These are phyloP conservation scores for Megastigmus dorsalis DNA, from an alignment of 2,888 invertebrate genomes.

Conservation along the genomic window DNA sequence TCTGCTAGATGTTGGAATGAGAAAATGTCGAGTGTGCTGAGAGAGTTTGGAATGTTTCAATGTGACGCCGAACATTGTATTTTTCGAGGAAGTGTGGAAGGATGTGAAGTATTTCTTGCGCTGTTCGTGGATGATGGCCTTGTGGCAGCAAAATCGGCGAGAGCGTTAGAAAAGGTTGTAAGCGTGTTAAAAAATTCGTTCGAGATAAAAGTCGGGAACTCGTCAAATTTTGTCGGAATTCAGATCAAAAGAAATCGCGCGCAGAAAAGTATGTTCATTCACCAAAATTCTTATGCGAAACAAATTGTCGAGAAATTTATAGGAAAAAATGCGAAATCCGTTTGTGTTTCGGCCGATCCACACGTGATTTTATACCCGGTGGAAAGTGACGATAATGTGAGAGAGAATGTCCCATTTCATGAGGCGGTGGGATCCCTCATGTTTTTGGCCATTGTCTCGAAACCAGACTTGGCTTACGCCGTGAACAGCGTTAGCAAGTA, in stretches of 20 bases:
- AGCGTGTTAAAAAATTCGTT: not conserved
- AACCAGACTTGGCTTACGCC: not conserved
- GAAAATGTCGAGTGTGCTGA: slow-evolving; percentile 49
- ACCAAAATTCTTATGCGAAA: not conserved
- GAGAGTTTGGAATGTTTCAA: slow-evolving; percentile 47
- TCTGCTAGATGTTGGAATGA: slow-evolving; percentile 51
- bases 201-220: not conserved
- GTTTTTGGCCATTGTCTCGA: not conserved
- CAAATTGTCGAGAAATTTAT: not conserved
- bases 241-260: not conserved
- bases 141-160: not conserved
- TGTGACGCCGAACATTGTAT: slow-evolving; percentile 57
- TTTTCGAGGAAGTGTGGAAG: not conserved
- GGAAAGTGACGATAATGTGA: not conserved
- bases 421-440: not conserved
- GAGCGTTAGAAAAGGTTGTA: slow-evolving; percentile 56
- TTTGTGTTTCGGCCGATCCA: not conserved
- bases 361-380: not conserved
- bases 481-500: not conserved
- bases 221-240: not conserved
- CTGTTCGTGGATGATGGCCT: slow-evolving; percentile 40
- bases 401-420: not conserved
- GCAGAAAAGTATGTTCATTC: not conserved
- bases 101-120: not conserved
- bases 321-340: not conserved